A percentile compares a stretch with the other conserved stretches of the same genome.
These are phyloP conservation scores for Pimephales promelas DNA, from an alignment of 2,113 vertebrate genomes.

Conservation along the genomic window DNA sequence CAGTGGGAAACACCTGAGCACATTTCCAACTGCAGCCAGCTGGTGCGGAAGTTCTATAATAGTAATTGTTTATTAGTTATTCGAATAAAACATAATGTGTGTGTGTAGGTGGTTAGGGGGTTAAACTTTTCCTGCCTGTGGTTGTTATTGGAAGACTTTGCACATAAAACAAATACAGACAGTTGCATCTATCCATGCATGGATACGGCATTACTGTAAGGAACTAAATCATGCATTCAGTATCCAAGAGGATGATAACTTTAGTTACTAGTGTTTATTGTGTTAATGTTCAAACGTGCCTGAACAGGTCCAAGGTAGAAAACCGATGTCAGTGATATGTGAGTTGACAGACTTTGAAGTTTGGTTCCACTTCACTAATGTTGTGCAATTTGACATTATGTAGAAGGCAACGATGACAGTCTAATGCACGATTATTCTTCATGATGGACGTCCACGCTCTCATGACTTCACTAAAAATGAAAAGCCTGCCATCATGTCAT, in stretches of 20 bases:
- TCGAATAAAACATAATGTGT: constrained; percentile 11
- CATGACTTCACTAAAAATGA: neutral
- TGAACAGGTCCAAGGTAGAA: neutral
- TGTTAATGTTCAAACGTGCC: neutral
- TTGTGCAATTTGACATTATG: constrained; percentile 20
- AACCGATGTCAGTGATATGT: constrained; percentile 13
- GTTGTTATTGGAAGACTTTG: constrained; percentile 12
- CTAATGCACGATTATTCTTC: neutral
- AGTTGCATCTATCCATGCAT: neutral
- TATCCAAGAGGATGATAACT: neutral
- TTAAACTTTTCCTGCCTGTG: neutral
- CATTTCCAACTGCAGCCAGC: constrained; percentile 22
- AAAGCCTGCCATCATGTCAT: neutral
- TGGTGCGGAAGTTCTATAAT: constrained; percentile 13
- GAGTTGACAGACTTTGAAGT: constrained; percentile 29
- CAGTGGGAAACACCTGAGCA: constrained; percentile 37
- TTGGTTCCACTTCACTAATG: constrained; percentile 26
- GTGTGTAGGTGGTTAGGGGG: no score
- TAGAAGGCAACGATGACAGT: constrained; percentile 3
- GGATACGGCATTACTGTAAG: neutral
- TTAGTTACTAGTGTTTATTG: neutral
- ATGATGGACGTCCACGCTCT: neutral
- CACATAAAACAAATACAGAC: neutral
- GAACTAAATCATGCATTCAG: neutral
- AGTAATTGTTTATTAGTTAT: constrained; percentile 16